Evolutionary conservation across 2,888 invertebrate genomes (phyloP), one percentile per base, ranked within the genome.

Genomic region (Germaria angustata): DNA sequence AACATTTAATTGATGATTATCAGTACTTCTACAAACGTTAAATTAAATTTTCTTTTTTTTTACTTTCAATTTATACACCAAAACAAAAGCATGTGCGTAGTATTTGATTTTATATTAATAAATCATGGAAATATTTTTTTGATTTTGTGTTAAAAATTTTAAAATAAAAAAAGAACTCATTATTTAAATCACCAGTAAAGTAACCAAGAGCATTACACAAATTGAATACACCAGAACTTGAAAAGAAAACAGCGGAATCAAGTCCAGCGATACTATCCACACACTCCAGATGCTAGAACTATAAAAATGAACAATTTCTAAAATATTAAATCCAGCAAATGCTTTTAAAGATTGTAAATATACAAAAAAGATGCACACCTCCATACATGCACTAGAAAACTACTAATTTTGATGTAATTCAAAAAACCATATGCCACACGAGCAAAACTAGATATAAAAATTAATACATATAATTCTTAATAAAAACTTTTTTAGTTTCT

Each of bases 251-350:
- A 17, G 66, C 57, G 77, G 75, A 65, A 46, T 44, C 69, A 77
- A 77, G 77, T 69, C 69, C 77, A 69, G 53, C 77, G 77, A 77
- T 77, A 77, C 77, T 77, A 77, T 77, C 68, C 69, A 77, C 77
- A 77, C 69, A 77, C 77, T 77, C 53, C 55, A 66, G 46, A 28
- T 57, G 36, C 34, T 44, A 55, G 8, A 39, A 24, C 24, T 32
- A 36, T 32, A 44, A 20, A 36, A 41, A n/a, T 28, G n/a, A 68
- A 69, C 22, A 44, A 57, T 44, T 44, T 32, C 4, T 17, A 44
- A 24, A 46, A 44, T 39, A 39, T 44, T 8, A 24, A 28, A 46
- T 3, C 20, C 32, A 11, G 5, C 15, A 34, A 73, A 39, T 11
- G 36, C 17, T n/a, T 49, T 41, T 72, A 22, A 51, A 65, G 7